Conservation (phyloP, 2,113 vertebrate genomes). For the Rhynchopsitta pachyrhyncha region DNA sequence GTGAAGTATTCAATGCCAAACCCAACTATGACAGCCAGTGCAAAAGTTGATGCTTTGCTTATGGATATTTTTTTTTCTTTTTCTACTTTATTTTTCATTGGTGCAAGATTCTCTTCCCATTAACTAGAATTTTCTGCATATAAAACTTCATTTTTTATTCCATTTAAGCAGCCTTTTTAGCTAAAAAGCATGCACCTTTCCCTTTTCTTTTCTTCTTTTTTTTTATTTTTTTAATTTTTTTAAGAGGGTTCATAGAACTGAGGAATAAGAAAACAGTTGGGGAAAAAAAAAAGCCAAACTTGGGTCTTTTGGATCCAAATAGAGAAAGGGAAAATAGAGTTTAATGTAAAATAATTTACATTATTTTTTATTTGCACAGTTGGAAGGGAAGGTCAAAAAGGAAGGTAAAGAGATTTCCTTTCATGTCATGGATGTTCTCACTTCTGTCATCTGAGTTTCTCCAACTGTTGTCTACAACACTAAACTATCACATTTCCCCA, state of each 20-base stretch:
- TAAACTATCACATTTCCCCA: not conserved
- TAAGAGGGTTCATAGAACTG: not conserved
- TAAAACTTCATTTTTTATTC: not conserved
- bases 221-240: not conserved
- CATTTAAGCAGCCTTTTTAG: not conserved
- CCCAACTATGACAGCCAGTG: not conserved
- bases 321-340: not conserved
- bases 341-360: not conserved
- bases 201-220: not conserved
- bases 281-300: accelerated
- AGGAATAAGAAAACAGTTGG: not conserved
- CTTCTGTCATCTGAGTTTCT: not conserved
- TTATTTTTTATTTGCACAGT: not conserved
- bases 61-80: not conserved
- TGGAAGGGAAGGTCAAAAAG: not conserved
- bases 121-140: not conserved
- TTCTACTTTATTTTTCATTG: not conserved
- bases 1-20: not conserved
- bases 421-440: not conserved
- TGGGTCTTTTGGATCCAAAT: not conserved
- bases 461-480: not conserved
- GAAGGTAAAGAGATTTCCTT: not conserved
- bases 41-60: not conserved
- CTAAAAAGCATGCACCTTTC: not conserved
- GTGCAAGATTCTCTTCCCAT: not conserved